Base-by-base conservation (phyloP, 2,113 vertebrate species). In the Mellivora capensis region DNA sequence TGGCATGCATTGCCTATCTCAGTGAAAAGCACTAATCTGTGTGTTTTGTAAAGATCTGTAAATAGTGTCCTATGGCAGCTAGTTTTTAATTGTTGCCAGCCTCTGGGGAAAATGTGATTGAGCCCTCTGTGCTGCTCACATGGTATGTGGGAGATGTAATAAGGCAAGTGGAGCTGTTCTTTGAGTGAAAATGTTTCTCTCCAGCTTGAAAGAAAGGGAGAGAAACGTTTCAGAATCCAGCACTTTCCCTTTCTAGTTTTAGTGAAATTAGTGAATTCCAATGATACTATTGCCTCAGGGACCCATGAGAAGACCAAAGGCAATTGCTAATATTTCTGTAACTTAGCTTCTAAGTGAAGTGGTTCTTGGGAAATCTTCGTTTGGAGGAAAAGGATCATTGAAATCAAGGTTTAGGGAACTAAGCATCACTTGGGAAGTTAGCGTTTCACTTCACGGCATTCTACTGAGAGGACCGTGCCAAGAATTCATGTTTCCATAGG, bases 331-430 rank as follows among this genome's bases (percentile, higher is more conserved):
- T 18, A 31, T 44, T 42, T 74, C 61, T 52, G 37, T 62, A 11
- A 61, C 18, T 86, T 71, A 18, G 7, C 61, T 29, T 76, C 49
- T 57, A 59, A 74, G 62, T 17, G 13, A 57, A 64, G n/a, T 14
- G 17, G 2, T n/a, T 59, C 39, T 71, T n/a, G 62, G 52, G 15
- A 82, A 95, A 90, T 86, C 3, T 8, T 85, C 57, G 4, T 25
- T 88, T 90, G 37, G 12, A 67, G 21, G 44, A 23, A 81, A 71
- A 34, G 37, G 37, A 82, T 57, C 21, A 74, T 14, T 69, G n/a
- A 89, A 72, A 97, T 90, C 52, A 49, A 93, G 54, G 14, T 10
- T 44, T 31, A 44, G 91, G 49, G 44, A 92, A 64, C 81, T 47
- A n/a, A 49, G 8, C 23, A 17, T 29, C 59, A 34, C 4, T 10